These are phyloP conservation scores for Dryobotodes eremita DNA, from an alignment of 2,888 invertebrate genomes.

Conservation along the genomic window DNA sequence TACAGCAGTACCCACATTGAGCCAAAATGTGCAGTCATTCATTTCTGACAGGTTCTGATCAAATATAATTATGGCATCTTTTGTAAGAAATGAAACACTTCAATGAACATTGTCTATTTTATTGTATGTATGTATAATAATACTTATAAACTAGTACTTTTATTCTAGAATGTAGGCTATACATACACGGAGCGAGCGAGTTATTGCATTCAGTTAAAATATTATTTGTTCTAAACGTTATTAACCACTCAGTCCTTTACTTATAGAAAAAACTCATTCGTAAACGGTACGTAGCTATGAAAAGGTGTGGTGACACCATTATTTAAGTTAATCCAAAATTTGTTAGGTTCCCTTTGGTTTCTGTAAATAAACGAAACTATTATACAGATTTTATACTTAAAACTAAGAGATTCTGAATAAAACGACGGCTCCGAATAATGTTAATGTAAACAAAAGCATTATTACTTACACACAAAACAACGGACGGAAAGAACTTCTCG, in stretches of 20 bases:
- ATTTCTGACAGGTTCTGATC: neutral
- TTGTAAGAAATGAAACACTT: slow-evolving; percentile 77
- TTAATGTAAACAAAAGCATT: slow-evolving; percentile 46
- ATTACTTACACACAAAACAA: slow-evolving; percentile 68
- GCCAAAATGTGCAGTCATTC: neutral
- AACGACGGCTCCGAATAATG: slow-evolving; percentile 51
- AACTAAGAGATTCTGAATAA: slow-evolving; percentile 51
- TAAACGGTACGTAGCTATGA: slow-evolving; percentile 19
- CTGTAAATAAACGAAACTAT: slow-evolving; percentile 52
- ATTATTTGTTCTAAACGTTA: slow-evolving; percentile 68
- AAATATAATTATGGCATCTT: neutral
- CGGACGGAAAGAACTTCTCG: slow-evolving; percentile 74
- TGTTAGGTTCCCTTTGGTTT: slow-evolving; percentile 62
- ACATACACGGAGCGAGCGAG: slow-evolving; percentile 75
- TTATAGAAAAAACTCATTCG: slow-evolving; percentile 63
- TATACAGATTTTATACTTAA: slow-evolving; percentile 49
- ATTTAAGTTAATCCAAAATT: slow-evolving; percentile 39
- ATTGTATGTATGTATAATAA: slow-evolving; percentile 87
- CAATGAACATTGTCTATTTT: slow-evolving; percentile 89
- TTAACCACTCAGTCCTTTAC: slow-evolving; percentile 81
- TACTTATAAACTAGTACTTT: slow-evolving; percentile 81
- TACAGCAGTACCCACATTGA: neutral
- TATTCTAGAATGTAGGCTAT: slow-evolving; percentile 79
- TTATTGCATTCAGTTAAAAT: slow-evolving; percentile 66
- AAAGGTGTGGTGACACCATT: slow-evolving; percentile 25